A percentile compares a stretch with the other conserved stretches of the same genome.
Evolutionary conservation across 2,888 invertebrate genomes (phyloP).

Genomic region (Eilema caniola): DNA sequence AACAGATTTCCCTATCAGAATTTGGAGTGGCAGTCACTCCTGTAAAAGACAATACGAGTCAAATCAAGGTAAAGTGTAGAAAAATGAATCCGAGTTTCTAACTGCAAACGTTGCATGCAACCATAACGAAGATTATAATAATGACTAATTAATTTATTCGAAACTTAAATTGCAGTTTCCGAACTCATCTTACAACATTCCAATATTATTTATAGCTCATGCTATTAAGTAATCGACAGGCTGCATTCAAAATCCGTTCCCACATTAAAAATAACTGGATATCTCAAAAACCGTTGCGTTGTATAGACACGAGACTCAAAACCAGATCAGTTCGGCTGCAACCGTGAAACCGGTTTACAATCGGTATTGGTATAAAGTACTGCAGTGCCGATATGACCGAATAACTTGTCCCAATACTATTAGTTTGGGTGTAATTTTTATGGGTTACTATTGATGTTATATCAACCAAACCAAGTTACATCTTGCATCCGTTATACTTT

Average conservation of each 20-base stretch:
- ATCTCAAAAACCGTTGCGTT: constrained; percentile 47
- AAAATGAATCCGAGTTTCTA: too few species aligned
- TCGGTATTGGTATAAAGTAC: constrained; percentile 31
- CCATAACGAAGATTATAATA: neutral
- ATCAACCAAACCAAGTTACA: too few species aligned
- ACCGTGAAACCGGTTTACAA: constrained; percentile 42
- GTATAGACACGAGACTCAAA: constrained; percentile 31
- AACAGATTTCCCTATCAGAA: too few species aligned
- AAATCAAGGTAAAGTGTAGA: too few species aligned
- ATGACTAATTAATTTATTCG: neutral
- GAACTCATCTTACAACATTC: neutral
- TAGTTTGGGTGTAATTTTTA: neutral
- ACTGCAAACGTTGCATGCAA: too few species aligned
- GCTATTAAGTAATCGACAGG: constrained; percentile 11
- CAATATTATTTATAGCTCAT: neutral
- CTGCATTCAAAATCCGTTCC: constrained; percentile 7
- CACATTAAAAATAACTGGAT: constrained; percentile 39
- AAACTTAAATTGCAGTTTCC: neutral
- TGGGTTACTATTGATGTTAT: too few species aligned
- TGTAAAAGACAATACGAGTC: too few species aligned
- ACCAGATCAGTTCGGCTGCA: constrained; percentile 42
- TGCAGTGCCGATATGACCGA: constrained; percentile 20
- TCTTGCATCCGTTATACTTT: too few species aligned
- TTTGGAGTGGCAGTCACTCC: too few species aligned
- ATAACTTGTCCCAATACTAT: constrained; percentile 12